Conservation (phyloP, 2,888 invertebrate genomes). For the Papilio protenor region DNA sequence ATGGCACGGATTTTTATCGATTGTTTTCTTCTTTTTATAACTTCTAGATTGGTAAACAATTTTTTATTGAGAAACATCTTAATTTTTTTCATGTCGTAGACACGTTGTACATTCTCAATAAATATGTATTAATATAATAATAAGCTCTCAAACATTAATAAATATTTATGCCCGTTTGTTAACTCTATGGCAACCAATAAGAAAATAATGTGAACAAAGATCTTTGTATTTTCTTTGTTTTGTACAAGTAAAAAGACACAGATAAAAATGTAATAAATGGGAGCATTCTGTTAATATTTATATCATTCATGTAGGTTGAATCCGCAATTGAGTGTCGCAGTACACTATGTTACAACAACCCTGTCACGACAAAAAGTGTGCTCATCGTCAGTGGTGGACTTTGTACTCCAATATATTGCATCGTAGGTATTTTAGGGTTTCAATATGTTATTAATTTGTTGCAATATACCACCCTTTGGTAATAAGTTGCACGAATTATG, state of each 20-base stretch:
- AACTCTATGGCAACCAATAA: neutral
- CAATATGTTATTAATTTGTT: neutral
- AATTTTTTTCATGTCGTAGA: neutral
- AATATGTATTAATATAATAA: conserved; percentile 4
- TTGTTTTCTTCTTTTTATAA: conserved; percentile 8
- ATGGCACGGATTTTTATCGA: neutral
- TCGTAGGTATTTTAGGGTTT: neutral
- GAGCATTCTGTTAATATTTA: conserved; percentile 5
- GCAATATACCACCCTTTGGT: neutral
- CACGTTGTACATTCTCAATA: neutral
- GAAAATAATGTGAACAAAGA: neutral
- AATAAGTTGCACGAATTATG: conserved; percentile 39
- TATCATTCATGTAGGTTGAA: conserved; percentile 8
- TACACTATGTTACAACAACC: neutral
- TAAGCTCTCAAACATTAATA: neutral
- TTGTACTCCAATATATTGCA: neutral
- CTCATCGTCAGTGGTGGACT: neutral
- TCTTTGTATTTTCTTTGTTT: conserved; percentile 14
- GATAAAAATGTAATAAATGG: neutral
- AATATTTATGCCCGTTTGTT: neutral
- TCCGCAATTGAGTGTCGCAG: conserved; percentile 1
- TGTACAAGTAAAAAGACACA: neutral
- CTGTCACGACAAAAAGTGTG: conserved; percentile 8
- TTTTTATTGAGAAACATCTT: neutral
- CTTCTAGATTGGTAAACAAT: conserved; percentile 1